Base-by-base conservation (phyloP, 2,888 invertebrate genomes). In the Ormyrus pomaceus region DNA sequence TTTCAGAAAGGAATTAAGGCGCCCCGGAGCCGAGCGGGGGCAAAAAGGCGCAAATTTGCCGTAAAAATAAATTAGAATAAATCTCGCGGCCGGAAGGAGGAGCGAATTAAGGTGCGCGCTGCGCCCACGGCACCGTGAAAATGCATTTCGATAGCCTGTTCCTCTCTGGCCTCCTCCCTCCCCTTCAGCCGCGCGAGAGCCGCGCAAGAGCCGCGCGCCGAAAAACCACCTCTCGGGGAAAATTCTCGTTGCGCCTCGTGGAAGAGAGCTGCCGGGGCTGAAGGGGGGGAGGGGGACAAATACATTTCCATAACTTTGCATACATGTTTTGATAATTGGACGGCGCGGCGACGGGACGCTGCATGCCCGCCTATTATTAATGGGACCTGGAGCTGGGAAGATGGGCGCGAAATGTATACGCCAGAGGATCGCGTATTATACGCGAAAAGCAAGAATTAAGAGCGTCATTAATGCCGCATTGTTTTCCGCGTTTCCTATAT, bases 281-380 rank as follows among this genome's bases (percentile, higher is more conserved):
- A 1, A 1, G 34, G 34, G 1, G 34, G 34, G 34, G 34, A 4
- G 34, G 4, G 4, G 86, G 83, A 86, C 86, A 87, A 87, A 88
- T 87, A 87, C 85, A 88, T 90, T 89, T 87, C 87, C 89, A 89
- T 90, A 88, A 87, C 82, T 90, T 89, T 88, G 89, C 89, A 89
- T 89, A 87, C 86, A 88, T 87, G 89, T 89, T 88, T 89, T 89
- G 87, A 89, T 88, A 89, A 90, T 88, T 87, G 87, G 87, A 74
- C 71, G 71, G 55, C 53, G 66, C 13, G 70, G 13, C 7, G 48
- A 13, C 48, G 7, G 13, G 77, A 6, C 46, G 53, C 58, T 51
- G 61, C 64, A 46, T 9, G 58, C 62, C 50, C 71, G 65, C 70
- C 72, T 76, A 76, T 81, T 79, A 81, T 79, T 78, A 79, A 81